Evolutionary conservation across 2,797 vertebrate genomes (phyloP), one percentile per base, ranked within the genome.

Genomic region (Crenichthys baileyi): DNA sequence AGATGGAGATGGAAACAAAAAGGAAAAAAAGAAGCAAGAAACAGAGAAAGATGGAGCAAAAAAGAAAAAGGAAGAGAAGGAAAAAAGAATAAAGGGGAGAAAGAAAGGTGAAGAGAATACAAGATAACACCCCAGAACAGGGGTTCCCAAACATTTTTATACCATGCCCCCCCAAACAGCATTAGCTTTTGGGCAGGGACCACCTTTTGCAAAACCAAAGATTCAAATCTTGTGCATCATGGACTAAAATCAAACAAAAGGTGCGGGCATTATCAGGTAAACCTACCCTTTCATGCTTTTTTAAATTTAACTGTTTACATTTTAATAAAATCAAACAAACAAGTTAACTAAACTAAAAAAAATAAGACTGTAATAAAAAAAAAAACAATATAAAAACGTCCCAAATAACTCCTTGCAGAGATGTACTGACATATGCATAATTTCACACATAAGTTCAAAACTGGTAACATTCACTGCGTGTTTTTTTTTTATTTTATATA

Each of bases 401-500:
- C 46, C 80, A 48, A 83, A 81, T 70, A 79, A 51, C 75, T 80
- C 81, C 76, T 84, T 76, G 72, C 63, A 76, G 51, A 76, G 51
- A 20, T 53, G 18, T 16, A 53, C 16, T 24, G 46, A 81, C n/a
- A 29, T 83, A 82, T 76, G 63, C 41, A 80, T 87, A 76, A 90
- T 83, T 75, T 63, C 51, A 65, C 83, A 84, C 79, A 78, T 74
- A 86, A 87, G 74, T 83, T 79, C 63, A 77, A 77, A 85, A 85
- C 39, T 81, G 80, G 86, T 83, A 79, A 83, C 80, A 89, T 90
- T 90, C 76, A 75, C 65, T 76, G 60, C 81, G 88, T 86, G 81
- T 73, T 87, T 89, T 65, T 53, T 82, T 85, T 78, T 87, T 90
- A 85, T 83, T 70, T 79, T 29, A n/a, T 16, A 36, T 86, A 61